Percentiles rank a stretch among this genome's conserved stretches.
These are phyloP conservation scores for Musca domestica DNA, from an alignment of 1,140 invertebrate genomes.

Conservation along the genomic window DNA sequence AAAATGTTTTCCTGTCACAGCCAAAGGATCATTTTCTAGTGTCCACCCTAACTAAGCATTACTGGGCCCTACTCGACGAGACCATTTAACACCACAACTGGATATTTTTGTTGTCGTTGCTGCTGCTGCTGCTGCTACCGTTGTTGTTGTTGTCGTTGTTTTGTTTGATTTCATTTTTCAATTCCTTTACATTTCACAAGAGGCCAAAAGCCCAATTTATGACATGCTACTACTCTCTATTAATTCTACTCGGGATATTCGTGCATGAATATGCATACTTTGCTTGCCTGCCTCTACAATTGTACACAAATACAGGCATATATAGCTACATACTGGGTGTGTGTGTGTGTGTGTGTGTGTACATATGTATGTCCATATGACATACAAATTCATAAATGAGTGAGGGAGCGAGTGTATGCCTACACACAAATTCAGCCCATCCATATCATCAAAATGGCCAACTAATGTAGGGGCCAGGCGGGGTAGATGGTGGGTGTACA, in stretches of 20 bases:
- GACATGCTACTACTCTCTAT: constrained; percentile 6
- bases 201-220: constrained; percentile 5
- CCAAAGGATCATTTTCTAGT: no score
- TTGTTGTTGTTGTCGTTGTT: no score
- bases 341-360: background rate
- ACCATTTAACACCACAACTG: no score
- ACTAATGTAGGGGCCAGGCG: background rate
- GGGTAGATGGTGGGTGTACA: constrained; percentile 1
- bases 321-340: background rate
- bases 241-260: background rate
- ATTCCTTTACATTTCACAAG: no score
- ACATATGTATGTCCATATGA: background rate
- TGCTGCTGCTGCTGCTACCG: no score
- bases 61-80: no score
- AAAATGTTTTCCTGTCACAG: no score
- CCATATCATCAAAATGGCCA: constrained; percentile 8
- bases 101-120: no score
- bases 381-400: no score
- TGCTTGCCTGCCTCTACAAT: background rate
- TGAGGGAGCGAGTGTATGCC: background rate
- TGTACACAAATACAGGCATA: background rate
- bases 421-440: background rate
- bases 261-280: constrained; percentile 4
- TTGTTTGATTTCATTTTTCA: no score
- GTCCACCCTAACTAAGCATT: no score